Base-by-base conservation (phyloP, 1,140 invertebrate genomes). In the Papilio glaucus region DNA sequence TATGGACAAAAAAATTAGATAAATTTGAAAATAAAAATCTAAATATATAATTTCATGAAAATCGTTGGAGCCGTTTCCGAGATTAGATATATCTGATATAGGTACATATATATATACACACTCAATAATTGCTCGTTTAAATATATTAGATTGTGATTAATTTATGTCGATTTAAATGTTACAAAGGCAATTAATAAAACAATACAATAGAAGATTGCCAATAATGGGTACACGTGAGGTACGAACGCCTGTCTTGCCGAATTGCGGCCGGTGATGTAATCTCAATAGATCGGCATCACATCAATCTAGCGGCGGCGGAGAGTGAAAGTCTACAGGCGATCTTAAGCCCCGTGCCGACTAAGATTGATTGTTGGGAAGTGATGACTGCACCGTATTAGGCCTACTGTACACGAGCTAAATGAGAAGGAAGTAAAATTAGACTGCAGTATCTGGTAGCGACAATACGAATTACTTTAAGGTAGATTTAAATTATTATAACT, bases 331-430 rank as follows among this genome's bases (percentile, higher is more conserved):
- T 7, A 9, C 18, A 49, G 39, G 13, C 67, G n/a, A 29, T 68
- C 41, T n/a, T 45, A 39, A 38, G 41, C 13, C 67, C n/a, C 4
- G 29, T 38, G 62, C 18, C 4, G 65, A 69, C 65, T 26, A 26
- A 49, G 67, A 69, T 69, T 69, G 29, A 49, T 69, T 26, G 53
- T 53, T 69, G 67, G 67, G 41, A 69, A 49, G 67, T 29, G 67
- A 49, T 69, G 42, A 69, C 42, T 53, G 67, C 49, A 21, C 18
- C 18, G 12, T 13, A 10, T 24, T 57, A 57, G 10, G 21, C 7
- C 9, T 9, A 10, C 9, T 57, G 10, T 57, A 57, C 49, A 57
- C 21, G 6, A 3, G 21, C 18, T 24, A 0, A 5, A 57, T 12
- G 29, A 33, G n/a, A 49, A 9, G 15, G 4, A 45, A 45, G 8